Percentiles rank a stretch among this genome's conserved stretches.
These are phyloP conservation scores for Telmatochromis brichardi DNA, from an alignment of 2,113 vertebrate species.

Conservation along the genomic window DNA sequence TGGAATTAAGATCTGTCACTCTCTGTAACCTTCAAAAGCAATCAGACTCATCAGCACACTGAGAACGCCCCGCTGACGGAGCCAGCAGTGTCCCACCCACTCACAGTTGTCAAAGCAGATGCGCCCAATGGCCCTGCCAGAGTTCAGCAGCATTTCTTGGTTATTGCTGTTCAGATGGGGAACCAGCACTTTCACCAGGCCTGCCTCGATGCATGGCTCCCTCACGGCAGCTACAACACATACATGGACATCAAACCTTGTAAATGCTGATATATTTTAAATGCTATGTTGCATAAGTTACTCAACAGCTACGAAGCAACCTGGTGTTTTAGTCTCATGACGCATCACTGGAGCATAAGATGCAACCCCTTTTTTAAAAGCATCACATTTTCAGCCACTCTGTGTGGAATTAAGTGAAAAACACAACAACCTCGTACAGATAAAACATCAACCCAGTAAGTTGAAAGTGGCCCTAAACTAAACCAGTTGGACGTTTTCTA, in stretches of 20 bases:
- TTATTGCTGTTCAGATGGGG: constrained; percentile 76
- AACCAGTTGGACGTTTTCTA: not conserved
- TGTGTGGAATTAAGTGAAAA: not conserved
- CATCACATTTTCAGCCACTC: not conserved
- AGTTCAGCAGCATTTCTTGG: constrained; percentile 79
- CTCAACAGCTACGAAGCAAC: not conserved
- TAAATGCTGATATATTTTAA: not conserved
- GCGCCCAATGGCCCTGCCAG: constrained; percentile 81
- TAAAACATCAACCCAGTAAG: not conserved
- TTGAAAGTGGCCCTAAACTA: not conserved
- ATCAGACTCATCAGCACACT: not conserved
- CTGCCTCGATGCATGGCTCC: constrained; percentile 76
- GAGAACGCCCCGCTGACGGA: not conserved
- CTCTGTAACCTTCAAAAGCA: not conserved
- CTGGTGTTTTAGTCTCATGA: not conserved
- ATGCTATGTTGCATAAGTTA: not conserved
- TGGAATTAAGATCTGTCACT: not conserved
- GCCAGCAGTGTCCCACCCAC: constrained; percentile 8
- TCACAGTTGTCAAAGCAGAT: constrained; percentile 86
- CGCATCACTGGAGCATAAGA: not conserved
- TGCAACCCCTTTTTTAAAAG: not conserved
- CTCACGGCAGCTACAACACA: constrained; percentile 73
- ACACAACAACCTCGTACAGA: not conserved
- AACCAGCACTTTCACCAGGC: constrained; percentile 73
- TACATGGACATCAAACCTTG: not conserved